Evolutionary conservation across 2,888 invertebrate species (phyloP), one percentile per base, ranked within the genome.

Genomic region (Pristionchus exspectatus): DNA sequence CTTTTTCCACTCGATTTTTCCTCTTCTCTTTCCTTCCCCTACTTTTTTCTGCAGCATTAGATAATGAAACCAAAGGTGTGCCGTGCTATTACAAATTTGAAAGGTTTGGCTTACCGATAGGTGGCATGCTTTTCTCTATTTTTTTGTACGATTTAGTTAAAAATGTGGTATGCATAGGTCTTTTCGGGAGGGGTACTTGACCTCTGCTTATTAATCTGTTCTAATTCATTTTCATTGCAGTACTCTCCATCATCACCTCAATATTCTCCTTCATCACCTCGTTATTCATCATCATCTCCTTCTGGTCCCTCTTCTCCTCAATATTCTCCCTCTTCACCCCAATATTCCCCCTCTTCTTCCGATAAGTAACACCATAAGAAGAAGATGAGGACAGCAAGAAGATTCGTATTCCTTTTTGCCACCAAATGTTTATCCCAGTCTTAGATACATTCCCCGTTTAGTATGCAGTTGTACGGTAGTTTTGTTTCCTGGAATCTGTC

Each of bases 261-360:
- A 94, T 97, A 97, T 91, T 97, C 97, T 1, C 97, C 97, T 0
- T 95, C 96, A 1, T 95, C 94, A 33, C 95, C 96, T 50, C 94
- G 89, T 27, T 93, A 93, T 89, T 90, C 92, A 21, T 93, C 93
- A 24, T 91, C 91, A 14, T 90, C 90, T 88, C 92, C 92, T 5
- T 59, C 59, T 44, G 33, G 74, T 16, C n/a, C 87, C 0, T 66
- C 87, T 9, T 69, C 87, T 44, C 87, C 69, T 94, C 93, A 94
- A 93, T 96, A 96, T 94, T 95, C 95, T 50, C 96, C 95, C 44
- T 94, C 95, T 38, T 95, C 95, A 66, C 97, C 95, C 38, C 91
- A 93, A 87, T 95, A 95, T 94, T 94, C 94, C 81, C 95, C 95
- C 21, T 94, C 95, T 2, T 95, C 94, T 84, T 95, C 95, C 44